A percentile compares a stretch with the other conserved stretches of the same genome.
Conservation (phyloP, 2,113 vertebrate genomes). For the Lepus americanus region DNA sequence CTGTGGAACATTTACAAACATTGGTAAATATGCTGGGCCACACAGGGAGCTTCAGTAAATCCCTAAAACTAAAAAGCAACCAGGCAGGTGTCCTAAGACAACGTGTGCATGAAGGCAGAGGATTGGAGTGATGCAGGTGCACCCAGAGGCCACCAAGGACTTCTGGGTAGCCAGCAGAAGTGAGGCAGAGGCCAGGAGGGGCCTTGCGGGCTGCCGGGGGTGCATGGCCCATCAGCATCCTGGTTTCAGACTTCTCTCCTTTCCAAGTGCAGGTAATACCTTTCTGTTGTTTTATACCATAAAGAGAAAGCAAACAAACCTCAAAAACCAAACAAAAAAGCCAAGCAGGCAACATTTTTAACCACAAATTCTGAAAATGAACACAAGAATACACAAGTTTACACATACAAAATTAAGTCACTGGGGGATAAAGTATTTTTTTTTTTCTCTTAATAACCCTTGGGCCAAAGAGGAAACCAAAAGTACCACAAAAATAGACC, state of each 20-base stretch:
- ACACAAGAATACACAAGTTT: neutral
- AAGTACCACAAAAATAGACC: neutral
- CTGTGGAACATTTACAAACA: neutral
- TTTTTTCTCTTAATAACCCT: neutral
- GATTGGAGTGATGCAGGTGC: too few relatives aligned
- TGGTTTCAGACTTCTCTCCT: neutral
- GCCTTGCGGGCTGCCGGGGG: neutral
- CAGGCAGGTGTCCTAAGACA: neutral
- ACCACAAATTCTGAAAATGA: neutral
- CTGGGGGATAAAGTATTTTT: neutral
- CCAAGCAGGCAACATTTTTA: neutral
- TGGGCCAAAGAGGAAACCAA: neutral
- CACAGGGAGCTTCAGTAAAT: neutral
- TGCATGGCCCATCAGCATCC: neutral
- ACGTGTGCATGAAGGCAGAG: neutral
- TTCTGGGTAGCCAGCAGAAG: fast-evolving
- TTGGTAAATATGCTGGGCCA: neutral
- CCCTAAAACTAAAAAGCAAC: neutral
- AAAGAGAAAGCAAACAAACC: neutral
- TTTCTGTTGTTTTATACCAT: neutral
- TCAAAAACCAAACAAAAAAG: neutral
- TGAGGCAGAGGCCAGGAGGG: too few relatives aligned
- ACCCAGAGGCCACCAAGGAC: too few relatives aligned
- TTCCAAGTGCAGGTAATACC: neutral
- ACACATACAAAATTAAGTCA: neutral